Base-by-base conservation (phyloP, 1,140 invertebrate species). In the Lepidotrigona ventralis region DNA sequence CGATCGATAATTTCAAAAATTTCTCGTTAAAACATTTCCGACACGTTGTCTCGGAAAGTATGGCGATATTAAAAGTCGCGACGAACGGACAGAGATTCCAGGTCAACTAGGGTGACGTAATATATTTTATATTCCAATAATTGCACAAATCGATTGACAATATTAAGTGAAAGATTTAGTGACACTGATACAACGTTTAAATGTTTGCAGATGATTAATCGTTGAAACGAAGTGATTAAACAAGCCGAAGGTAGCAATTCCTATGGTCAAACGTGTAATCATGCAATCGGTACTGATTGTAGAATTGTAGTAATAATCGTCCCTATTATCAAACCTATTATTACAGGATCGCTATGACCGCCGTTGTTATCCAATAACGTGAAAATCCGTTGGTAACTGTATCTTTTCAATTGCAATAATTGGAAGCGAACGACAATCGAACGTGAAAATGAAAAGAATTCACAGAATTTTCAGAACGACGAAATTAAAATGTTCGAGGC, bases 211-310 rank as follows among this genome's bases (percentile, higher is more conserved):
- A 26, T 14, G 21, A 23, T 69, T 69, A 69, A 69, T 69, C 66
- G 23, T 19, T 19, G 69, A 39, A 39, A 21, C 23, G 12, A 39
- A 17, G 53, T 51, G 46, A 51, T 72, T 53, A n/a, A 26, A 39
- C 26, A 72, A 46, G 9, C n/a, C n/a, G 3, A 9, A 26, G n/a
- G 5, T 9, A 39, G 33, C 17, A 74, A 58, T 58, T 74, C 72
- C 23, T 58, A 58, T 60, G 23, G 23, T 74, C 26, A 74, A n/a
- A 23, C 21, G 3, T 74, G 33, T 60, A 74, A 74, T 74, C 58
- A 74, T 3, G 23, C 14, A 56, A 73, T 39, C 29, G 14, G 21
- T n/a, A 12, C 29, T 60, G 21, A 46, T 46, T 46, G 39, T 46
- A 39, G 72, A 39, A 74, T 17, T n/a, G 19, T 23, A 19, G 26